Percentiles rank a stretch among this genome's conserved stretches.
Conservation (phyloP, 2,797 vertebrate species). For the Choloepus didactylus region DNA sequence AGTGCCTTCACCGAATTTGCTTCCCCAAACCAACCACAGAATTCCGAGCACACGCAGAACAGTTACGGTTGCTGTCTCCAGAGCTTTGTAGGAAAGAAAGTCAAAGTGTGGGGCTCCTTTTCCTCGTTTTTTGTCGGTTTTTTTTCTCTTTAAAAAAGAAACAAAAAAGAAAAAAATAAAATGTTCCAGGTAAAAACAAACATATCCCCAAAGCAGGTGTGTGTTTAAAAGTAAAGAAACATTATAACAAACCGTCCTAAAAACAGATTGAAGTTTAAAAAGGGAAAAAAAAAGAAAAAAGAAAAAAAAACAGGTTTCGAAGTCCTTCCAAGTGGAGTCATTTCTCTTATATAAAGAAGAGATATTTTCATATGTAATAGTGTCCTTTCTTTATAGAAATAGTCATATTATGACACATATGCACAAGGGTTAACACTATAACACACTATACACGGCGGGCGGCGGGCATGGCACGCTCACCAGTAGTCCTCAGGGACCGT, state of each 20-base stretch:
- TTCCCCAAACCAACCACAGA: conserved; percentile 87
- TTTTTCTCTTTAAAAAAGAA: conserved; percentile 82
- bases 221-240: conserved; percentile 89
- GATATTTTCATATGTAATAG: conserved; percentile 92
- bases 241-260: conserved; percentile 87
- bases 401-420: conserved; percentile 90
- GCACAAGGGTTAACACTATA: conserved; percentile 90
- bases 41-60: conserved; percentile 88
- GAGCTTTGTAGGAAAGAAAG: conserved; percentile 89
- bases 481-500: conserved; percentile 88
- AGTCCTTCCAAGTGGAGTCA: conserved; percentile 90
- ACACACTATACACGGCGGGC: conserved; percentile 87
- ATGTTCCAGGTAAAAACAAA: conserved; percentile 90
- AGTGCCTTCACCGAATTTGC: conserved; percentile 90
- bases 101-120: conserved; percentile 85
- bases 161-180: conserved; percentile 85
- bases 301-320: conserved; percentile 86
- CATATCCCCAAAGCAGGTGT: conserved; percentile 89
- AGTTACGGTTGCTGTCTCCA: conserved; percentile 87
- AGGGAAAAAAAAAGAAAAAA: conserved; percentile 86
- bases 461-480: conserved; percentile 87
- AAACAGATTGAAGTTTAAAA: conserved; percentile 89
- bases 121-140: conserved; percentile 67
- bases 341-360: conserved; percentile 91
- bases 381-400: conserved; percentile 92